phyloP scores from a whole-genome alignment of 2,113 vertebrate species.

The Sinocyclocheilus grahami region DNA sequence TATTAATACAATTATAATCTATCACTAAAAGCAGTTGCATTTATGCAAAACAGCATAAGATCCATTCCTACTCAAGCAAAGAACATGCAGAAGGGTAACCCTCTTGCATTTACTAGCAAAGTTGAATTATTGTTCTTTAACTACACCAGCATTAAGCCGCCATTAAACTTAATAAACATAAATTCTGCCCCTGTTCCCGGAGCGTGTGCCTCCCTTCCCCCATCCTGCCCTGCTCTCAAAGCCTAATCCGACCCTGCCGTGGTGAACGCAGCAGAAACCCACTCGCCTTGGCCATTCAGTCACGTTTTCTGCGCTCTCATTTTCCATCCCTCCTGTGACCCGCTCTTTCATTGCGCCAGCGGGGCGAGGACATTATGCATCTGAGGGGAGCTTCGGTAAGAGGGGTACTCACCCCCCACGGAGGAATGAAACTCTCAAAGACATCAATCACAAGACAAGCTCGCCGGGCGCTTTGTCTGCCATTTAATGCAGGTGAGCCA shows the following conservation, averaged over 20 bases:
- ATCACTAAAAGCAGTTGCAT: not conserved
- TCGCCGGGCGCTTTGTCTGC: constrained; percentile 34
- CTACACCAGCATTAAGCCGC: constrained; percentile 19
- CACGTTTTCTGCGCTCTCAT: constrained; percentile 46
- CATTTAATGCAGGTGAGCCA: constrained; percentile 30
- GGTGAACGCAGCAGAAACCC: constrained; percentile 36
- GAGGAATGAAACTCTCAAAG: constrained; percentile 41
- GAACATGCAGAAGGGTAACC: not conserved
- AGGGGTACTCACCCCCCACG: constrained; percentile 37
- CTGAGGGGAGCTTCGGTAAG: constrained; percentile 24
- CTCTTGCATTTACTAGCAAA: not conserved
- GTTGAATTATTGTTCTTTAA: constrained; percentile 25
- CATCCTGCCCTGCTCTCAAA: not conserved
- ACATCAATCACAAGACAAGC: constrained; percentile 41
- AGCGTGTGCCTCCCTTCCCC: constrained; percentile 27
- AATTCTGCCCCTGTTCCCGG: not conserved
- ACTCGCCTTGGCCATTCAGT: constrained; percentile 37
- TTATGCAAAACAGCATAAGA: not conserved
- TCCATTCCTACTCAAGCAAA: not conserved
- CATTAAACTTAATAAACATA: constrained; percentile 25
- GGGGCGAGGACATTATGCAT: constrained; percentile 43
- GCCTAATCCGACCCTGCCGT: constrained; percentile 30
- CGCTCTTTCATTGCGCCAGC: constrained; percentile 38
- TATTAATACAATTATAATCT: not conserved
- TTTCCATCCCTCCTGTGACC: constrained; percentile 51